Conservation (phyloP, 1,140 invertebrate genomes). For the Solen grandis region DNA sequence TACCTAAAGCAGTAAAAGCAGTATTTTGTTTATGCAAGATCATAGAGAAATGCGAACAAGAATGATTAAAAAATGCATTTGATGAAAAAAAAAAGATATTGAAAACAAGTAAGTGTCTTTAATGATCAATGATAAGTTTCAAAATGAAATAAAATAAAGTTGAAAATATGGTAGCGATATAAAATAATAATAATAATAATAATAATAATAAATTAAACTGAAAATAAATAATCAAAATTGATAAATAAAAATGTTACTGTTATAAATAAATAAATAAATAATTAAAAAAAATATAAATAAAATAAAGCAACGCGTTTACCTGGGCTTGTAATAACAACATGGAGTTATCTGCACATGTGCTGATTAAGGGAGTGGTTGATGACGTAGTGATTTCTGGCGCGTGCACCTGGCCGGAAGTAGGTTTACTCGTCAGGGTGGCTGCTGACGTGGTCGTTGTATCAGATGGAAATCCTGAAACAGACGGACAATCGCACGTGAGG, state of each 20-base stretch:
- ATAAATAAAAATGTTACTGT: too few relatives aligned
- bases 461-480: conserved; percentile 37
- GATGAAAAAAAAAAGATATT: background rate
- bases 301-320: too few relatives aligned
- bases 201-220: too few relatives aligned
- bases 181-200: too few relatives aligned
- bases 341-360: conserved; percentile 59
- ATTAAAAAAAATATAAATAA: too few relatives aligned
- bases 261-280: too few relatives aligned
- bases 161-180: too few relatives aligned
- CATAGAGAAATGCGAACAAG: background rate
- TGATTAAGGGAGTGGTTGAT: conserved; percentile 43
- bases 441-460: conserved; percentile 2
- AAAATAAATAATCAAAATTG: too few relatives aligned
- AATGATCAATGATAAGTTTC: conserved; percentile 16
- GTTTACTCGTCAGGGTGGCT: conserved; percentile 48
- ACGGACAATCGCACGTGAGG: background rate
- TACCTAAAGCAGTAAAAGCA: background rate
- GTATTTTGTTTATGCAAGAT: background rate
- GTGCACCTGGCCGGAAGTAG: conserved; percentile 41
- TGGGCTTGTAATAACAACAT: conserved; percentile 66
- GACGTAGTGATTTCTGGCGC: conserved; percentile 45
- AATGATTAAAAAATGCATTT: background rate
- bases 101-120: background rate
- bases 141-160: too few relatives aligned